phyloP scores from a whole-genome alignment of 2,797 vertebrate genomes.

The Protonibea diacanthus region DNA sequence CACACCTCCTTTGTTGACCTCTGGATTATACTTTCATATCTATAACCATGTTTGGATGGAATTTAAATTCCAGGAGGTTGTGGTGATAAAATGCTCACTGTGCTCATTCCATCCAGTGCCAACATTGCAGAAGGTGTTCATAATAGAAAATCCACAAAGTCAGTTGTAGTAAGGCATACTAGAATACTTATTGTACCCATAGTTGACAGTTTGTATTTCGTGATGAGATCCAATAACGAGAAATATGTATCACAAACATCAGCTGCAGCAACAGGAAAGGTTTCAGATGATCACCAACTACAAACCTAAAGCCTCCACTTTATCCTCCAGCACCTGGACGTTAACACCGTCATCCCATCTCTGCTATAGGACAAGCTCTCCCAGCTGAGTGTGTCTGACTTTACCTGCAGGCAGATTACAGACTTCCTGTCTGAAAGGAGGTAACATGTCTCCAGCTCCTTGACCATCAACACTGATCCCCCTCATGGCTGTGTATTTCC shows the following conservation, averaged over 20 bases:
- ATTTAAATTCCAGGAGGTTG: conserved; percentile 27
- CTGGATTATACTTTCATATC: conserved; percentile 5
- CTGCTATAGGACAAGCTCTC: too few species aligned
- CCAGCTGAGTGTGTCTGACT: too few species aligned
- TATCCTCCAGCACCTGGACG: too few species aligned
- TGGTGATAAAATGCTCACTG: conserved; percentile 12
- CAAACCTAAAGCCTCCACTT: too few species aligned
- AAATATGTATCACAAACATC: background rate
- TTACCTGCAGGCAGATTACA: too few species aligned
- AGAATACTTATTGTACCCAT: background rate
- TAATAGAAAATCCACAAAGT: background rate
- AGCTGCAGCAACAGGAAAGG: background rate
- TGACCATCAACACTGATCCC: too few species aligned
- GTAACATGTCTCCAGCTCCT: too few species aligned
- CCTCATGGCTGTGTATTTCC: too few species aligned
- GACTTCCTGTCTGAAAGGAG: too few species aligned
- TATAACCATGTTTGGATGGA: conserved; percentile 8
- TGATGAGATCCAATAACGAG: background rate
- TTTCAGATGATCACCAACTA: too few species aligned
- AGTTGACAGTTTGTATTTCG: background rate
- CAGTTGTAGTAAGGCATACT: background rate
- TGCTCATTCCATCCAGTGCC: background rate
- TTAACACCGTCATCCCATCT: too few species aligned
- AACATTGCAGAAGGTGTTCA: background rate
- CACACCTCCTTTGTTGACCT: conserved; percentile 46